Evolutionary conservation across 1,140 invertebrate species (phyloP).

Genomic region (Hylaeus anthracinus): DNA sequence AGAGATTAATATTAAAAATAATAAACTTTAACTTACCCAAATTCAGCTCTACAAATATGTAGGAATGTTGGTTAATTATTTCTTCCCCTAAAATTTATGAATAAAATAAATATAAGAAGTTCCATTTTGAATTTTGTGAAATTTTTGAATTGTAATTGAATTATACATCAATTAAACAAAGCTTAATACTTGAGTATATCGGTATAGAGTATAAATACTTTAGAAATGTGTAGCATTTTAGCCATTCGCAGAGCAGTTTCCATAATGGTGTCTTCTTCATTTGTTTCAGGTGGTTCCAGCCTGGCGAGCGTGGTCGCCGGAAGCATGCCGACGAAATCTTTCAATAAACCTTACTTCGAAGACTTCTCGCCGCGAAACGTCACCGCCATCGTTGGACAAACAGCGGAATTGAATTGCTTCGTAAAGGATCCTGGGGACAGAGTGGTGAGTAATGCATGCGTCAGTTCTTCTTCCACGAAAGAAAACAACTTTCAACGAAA

Average conservation of each 20-base stretch:
- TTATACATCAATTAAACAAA: no score
- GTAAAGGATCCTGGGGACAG: slow-evolving; percentile 93
- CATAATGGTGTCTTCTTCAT: not conserved
- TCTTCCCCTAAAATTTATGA: no score
- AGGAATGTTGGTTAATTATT: no score
- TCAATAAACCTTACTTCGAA: slow-evolving; percentile 91
- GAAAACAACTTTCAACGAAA: not conserved
- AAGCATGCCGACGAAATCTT: slow-evolving; percentile 71
- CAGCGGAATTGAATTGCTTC: slow-evolving; percentile 89
- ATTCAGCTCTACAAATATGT: no score
- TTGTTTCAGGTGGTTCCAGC: slow-evolving; percentile 75
- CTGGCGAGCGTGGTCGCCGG: slow-evolving; percentile 71
- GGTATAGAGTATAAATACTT: no score
- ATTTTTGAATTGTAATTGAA: no score
- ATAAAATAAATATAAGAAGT: no score
- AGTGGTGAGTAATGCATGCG: slow-evolving; percentile 85
- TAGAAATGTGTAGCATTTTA: no score
- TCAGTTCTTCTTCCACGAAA: not conserved
- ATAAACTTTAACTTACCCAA: no score
- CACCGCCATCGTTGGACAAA: slow-evolving; percentile 91
- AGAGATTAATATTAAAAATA: no score
- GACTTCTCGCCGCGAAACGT: slow-evolving; percentile 91
- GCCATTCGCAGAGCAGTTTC: not conserved
- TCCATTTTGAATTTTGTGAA: no score
- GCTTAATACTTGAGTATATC: no score